phyloP scores from a whole-genome alignment of 2,113 vertebrate genomes.

The Calyptomena viridis region DNA sequence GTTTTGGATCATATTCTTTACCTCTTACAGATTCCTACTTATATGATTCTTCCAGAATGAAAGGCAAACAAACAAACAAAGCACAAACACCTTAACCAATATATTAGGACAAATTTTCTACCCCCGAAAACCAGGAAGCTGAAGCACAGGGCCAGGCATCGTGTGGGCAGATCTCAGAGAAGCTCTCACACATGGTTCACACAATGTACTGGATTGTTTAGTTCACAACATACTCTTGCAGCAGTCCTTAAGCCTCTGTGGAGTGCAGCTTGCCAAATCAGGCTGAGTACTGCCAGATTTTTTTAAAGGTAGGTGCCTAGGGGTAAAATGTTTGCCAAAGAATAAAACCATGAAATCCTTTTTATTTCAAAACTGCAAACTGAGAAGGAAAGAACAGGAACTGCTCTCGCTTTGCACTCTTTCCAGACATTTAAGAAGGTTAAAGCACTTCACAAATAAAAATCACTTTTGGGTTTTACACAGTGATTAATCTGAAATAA shows the following conservation, averaged over 20 bases:
- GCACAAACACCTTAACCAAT: neutral
- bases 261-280: neutral
- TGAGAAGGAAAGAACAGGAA: neutral
- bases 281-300: neutral
- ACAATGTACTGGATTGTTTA: neutral
- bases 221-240: neutral
- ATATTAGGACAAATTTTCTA: neutral
- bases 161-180: neutral
- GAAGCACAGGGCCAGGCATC: neutral
- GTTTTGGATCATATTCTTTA: neutral
- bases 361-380: neutral
- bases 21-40: neutral
- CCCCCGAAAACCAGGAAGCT: neutral
- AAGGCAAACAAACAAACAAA: neutral
- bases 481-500: conserved; percentile 5
- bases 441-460: neutral
- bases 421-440: neutral
- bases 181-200: neutral
- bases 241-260: neutral
- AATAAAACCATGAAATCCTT: neutral
- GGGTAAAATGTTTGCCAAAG: neutral
- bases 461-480: neutral
- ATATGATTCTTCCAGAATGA: neutral
- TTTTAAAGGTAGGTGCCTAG: neutral
- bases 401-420: neutral